phyloP scores from a whole-genome alignment of 2,888 invertebrate species.

The Xylota sylvarum region DNA sequence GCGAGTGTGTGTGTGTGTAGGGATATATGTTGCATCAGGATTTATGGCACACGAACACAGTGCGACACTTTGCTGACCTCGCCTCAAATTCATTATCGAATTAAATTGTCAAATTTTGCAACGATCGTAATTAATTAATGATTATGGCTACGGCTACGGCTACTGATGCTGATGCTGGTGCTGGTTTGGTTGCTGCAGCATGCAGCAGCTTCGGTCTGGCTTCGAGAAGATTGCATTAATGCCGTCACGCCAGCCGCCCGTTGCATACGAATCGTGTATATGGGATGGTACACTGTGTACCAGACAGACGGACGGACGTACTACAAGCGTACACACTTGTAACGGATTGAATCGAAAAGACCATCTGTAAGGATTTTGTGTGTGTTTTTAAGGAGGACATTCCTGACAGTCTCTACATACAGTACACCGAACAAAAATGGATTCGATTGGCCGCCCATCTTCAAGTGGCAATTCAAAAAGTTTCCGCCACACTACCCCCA shows the following conservation, averaged over 20 bases:
- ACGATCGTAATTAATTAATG: conserved; percentile 77
- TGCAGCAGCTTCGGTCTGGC: conserved; percentile 70
- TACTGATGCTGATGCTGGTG: conserved; percentile 26
- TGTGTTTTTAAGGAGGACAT: conserved; percentile 47
- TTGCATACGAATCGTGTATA: conserved; percentile 58
- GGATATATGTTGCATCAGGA: conserved; percentile 37
- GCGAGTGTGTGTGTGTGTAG: conserved; percentile 32
- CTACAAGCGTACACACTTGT: conserved; percentile 50
- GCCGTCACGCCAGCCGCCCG: conserved; percentile 4
- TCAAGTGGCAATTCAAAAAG: conserved; percentile 65
- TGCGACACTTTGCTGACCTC: conserved; percentile 77
- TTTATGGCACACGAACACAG: conserved; percentile 75
- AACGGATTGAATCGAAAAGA: conserved; percentile 47
- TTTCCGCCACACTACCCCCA: conserved; percentile 13
- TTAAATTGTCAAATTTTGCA: conserved; percentile 77
- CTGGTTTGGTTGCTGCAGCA: conserved; percentile 40
- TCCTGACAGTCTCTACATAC: conserved; percentile 36
- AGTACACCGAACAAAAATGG: conserved; percentile 47
- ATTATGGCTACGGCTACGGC: conserved; percentile 69
- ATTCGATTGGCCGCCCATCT: conserved; percentile 68
- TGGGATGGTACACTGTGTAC: background rate
- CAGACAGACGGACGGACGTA: conserved; percentile 22
- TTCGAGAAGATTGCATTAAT: conserved; percentile 72
- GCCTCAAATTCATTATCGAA: conserved; percentile 77
- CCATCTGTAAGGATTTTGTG: conserved; percentile 69